These are phyloP conservation scores for Polypedilum vanderplanki DNA, from an alignment of 1,140 invertebrate genomes.

Conservation along the genomic window DNA sequence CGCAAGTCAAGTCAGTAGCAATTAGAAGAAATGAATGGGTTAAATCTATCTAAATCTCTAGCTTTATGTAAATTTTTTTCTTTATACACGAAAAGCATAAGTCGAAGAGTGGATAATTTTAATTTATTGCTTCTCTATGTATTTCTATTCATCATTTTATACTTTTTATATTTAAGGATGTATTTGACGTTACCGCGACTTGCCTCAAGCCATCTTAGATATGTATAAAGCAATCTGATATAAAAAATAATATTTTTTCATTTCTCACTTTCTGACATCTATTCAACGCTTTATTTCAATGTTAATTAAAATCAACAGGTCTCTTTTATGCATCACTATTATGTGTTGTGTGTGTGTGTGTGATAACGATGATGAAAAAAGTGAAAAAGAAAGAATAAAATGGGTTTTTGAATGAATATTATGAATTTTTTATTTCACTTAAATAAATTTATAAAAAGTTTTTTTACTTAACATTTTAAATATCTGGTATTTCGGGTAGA, in stretches of 20 bases:
- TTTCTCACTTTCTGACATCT: neutral
- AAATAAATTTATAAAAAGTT: too few relatives aligned
- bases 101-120: slow-evolving; percentile 25
- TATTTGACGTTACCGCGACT: too few relatives aligned
- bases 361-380: too few relatives aligned
- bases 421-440: too few relatives aligned
- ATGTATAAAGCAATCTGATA: too few relatives aligned
- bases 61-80: slow-evolving; percentile 3
- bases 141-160: neutral
- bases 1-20: slow-evolving; percentile 1
- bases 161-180: neutral
- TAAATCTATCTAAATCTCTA: neutral
- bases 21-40: slow-evolving; percentile 21
- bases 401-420: too few relatives aligned
- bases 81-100: neutral
- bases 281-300: slow-evolving; percentile 23
- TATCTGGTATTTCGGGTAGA: too few relatives aligned
- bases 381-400: too few relatives aligned
- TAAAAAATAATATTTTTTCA: too few relatives aligned
- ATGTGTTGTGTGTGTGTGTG: too few relatives aligned
- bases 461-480: too few relatives aligned
- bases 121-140: neutral
- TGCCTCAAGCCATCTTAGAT: too few relatives aligned
- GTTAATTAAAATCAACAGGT: slow-evolving; percentile 29
- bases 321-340: neutral